Evolutionary conservation across 2,888 invertebrate genomes (phyloP).

Genomic region (Trachelus tabidus): DNA sequence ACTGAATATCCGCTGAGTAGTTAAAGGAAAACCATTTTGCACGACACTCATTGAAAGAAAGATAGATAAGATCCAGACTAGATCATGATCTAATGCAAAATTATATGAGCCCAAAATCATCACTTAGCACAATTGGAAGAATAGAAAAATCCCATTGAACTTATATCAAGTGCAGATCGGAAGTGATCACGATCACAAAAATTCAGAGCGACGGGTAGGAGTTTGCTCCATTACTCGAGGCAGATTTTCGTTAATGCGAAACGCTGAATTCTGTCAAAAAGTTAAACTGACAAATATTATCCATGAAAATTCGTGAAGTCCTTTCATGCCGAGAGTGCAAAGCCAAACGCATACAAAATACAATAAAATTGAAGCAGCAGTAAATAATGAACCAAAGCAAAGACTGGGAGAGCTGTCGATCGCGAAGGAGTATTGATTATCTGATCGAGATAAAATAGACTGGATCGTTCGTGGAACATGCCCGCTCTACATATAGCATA

Average conservation of each 20-base stretch:
- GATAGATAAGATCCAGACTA: too few species aligned
- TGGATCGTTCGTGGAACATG: neutral
- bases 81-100: too few species aligned
- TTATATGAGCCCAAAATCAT: neutral
- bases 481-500: neutral
- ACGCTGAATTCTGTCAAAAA: neutral
- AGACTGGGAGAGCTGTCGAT: neutral
- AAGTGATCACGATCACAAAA: conserved; percentile 28
- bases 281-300: neutral
- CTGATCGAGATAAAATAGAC: neutral
- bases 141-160: conserved; percentile 46
- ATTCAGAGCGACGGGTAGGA: conserved; percentile 39
- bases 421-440: neutral
- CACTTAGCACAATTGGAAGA: conserved; percentile 40
- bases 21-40: too few species aligned
- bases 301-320: neutral
- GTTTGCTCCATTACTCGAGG: conserved; percentile 43
- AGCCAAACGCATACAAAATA: neutral
- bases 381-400: neutral
- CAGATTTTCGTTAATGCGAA: neutral
- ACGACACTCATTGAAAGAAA: too few species aligned
- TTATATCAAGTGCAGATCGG: conserved; percentile 11
- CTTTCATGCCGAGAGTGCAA: neutral
- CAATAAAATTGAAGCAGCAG: neutral
- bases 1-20: too few species aligned